Base-by-base conservation (phyloP, 2,113 vertebrate genomes). In the Triplophysa siluroides region DNA sequence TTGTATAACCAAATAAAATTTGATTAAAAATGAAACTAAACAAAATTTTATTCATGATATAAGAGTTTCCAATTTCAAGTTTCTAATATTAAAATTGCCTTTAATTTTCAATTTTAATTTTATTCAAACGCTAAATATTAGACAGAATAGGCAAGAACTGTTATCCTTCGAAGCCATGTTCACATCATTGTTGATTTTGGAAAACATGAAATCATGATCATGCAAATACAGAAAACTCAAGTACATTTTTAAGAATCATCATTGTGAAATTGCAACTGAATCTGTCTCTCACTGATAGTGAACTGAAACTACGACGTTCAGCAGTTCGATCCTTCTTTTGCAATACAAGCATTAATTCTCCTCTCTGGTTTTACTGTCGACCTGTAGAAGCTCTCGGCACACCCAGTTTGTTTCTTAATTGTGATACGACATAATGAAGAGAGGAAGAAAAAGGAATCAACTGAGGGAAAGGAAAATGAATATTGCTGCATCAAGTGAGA, bases 361-460 rank as follows among this genome's bases (percentile, higher is more conserved):
- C 8, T 33, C n/a, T 29, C 21, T 8, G 61, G 38, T 73, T 88
- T 85, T 73, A 83, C 82, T 85, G 73, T 87, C 86, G 86, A 83
- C 87, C 83, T 86, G 85, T 90, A 88, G 84, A 87, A 87, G 87
- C 84, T 80, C 87, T 89, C 83, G 68, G 76, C 85, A 67, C 89
- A 89, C 67, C 19, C 69, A 84, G 65, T 74, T 38, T 82, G 24
- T 74, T 67, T 85, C 79, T 81, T 67, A 71, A 78, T 38, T 12
- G 14, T 38, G n/a, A 86, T 16, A 23, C 47, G 79, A 41, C 23
- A 60, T 19, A 54, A 70, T 26, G 52, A 76, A 84, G 43, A 84
- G 76, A 83, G 85, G 88, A 91, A 91, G 87, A 83, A 86, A 87
- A 88, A 91, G 47, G 78, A 61, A 24, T 64, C 69, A 41, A 79